These are phyloP conservation scores for Cecropterus lyciades DNA, from an alignment of 1,140 invertebrate genomes.

Conservation along the genomic window DNA sequence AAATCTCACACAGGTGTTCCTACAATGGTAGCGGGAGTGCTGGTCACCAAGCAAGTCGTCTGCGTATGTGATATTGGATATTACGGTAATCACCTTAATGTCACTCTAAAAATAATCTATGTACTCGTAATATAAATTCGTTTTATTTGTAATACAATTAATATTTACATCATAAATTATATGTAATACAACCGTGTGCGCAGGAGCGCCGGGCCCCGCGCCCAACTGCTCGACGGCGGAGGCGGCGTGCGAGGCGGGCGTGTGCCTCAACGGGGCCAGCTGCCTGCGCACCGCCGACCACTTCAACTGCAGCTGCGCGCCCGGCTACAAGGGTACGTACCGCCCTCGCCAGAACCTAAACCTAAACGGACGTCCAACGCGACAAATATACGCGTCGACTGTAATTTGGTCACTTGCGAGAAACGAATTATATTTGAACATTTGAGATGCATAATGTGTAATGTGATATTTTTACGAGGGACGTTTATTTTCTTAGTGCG, in stretches of 20 bases:
- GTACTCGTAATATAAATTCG: too few species aligned
- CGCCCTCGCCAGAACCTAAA: too few species aligned
- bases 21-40: conserved; percentile 55
- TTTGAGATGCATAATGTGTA: too few species aligned
- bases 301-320: conserved; percentile 88
- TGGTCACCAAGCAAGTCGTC: conserved; percentile 59
- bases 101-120: too few species aligned
- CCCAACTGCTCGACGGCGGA: conserved; percentile 88
- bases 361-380: too few species aligned
- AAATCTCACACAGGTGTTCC: conserved; percentile 49
- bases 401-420: too few species aligned
- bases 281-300: conserved; percentile 85
- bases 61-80: conserved; percentile 90
- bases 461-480: not conserved
- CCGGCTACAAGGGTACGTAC: conserved; percentile 88
- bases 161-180: not conserved
- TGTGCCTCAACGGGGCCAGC: conserved; percentile 84
- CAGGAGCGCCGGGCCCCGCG: conserved; percentile 87
- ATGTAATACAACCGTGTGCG: conserved; percentile 69
- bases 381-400: too few species aligned
- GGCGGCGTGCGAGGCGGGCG: conserved; percentile 84
- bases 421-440: too few species aligned
- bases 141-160: conserved; percentile 2
- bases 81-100: conserved; percentile 83
- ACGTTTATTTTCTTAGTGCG: conserved; percentile 7